Evolutionary conservation across 2,888 invertebrate species (phyloP).

Genomic region (Aphrophora alni): DNA sequence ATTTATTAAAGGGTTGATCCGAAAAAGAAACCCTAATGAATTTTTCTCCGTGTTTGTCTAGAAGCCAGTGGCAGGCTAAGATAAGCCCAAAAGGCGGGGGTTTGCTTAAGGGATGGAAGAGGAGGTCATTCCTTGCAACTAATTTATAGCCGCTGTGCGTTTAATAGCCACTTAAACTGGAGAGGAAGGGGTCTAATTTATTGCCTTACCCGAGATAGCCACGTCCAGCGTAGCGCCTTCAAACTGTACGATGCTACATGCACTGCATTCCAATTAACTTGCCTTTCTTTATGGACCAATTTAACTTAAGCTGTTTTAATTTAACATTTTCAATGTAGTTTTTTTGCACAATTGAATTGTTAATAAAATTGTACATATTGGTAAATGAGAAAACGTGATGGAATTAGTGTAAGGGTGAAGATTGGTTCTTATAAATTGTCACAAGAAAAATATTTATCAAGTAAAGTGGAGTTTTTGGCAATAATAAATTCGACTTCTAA

Average conservation of each 20-base stretch:
- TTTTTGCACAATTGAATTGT: too few species aligned
- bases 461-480: too few species aligned
- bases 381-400: too few species aligned
- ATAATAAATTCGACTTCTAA: too few species aligned
- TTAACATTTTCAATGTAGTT: too few species aligned
- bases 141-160: conserved; percentile 37
- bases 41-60: neutral
- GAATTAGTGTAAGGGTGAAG: too few species aligned
- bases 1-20: neutral
- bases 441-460: too few species aligned
- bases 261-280: neutral
- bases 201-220: conserved; percentile 31
- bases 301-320: too few species aligned
- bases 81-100: neutral
- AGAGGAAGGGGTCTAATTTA: conserved; percentile 28
- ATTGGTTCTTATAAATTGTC: too few species aligned
- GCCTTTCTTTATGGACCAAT: too few species aligned
- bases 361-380: too few species aligned
- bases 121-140: conserved; percentile 7
- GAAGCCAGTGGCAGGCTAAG: neutral
- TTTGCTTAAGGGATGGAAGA: neutral
- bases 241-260: neutral
- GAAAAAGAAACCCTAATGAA: neutral
- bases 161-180: conserved; percentile 35
- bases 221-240: neutral